These are phyloP conservation scores for Morbakka virulenta DNA, from an alignment of 30 jellyfish, hydroid and myxozoan genomes.

Conservation along the genomic window DNA sequence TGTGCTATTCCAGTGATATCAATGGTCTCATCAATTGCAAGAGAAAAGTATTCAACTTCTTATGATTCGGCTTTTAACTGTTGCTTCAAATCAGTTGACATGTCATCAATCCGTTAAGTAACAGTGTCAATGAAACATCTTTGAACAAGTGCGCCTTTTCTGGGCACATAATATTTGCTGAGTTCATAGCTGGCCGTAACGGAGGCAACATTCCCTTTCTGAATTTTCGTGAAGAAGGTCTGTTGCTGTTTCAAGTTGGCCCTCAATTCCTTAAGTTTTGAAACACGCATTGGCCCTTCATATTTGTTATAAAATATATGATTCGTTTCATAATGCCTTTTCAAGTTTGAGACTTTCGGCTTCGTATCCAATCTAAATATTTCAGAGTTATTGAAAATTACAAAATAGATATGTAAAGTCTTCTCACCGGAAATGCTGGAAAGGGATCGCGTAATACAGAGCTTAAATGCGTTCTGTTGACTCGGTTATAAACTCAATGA, in stretches of 20 bases:
- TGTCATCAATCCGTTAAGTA: constrained; percentile 9
- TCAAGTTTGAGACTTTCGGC: neutral
- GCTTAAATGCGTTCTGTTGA: no score
- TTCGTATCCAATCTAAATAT: no score
- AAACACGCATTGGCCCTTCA: neutral
- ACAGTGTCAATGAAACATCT: neutral
- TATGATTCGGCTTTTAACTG: constrained; percentile 8
- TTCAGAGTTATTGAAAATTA: no score
- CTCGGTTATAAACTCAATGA: no score
- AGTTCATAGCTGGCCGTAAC: neutral
- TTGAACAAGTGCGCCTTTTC: neutral
- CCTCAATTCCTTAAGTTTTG: neutral
- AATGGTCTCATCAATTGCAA: constrained; percentile 5
- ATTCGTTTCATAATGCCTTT: neutral
- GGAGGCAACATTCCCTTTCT: neutral
- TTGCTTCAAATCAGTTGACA: constrained; percentile 1
- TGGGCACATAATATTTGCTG: neutral
- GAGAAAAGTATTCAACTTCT: neutral
- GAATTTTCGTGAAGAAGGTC: neutral
- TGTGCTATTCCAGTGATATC: constrained; percentile 6
- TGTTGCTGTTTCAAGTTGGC: neutral
- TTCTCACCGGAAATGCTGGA: no score
- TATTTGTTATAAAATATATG: neutral
- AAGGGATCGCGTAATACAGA: no score
- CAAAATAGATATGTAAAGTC: no score